phyloP scores from a whole-genome alignment of 1,140 invertebrate genomes.

The Globodera rostochiensis region DNA sequence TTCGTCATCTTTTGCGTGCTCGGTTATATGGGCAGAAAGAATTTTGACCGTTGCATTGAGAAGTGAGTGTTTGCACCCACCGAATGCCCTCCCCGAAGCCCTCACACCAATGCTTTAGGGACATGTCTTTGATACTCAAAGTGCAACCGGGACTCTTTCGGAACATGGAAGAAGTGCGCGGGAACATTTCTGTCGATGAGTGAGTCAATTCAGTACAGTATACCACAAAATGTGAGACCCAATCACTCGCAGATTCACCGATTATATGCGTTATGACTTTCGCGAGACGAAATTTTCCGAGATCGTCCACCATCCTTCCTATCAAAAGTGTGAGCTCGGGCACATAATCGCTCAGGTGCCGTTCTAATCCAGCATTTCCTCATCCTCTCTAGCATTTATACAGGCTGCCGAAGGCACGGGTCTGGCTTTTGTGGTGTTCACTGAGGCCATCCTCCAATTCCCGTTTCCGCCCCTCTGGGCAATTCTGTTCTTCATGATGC shows the following conservation, averaged over 20 bases:
- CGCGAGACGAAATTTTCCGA: slow-evolving; percentile 45
- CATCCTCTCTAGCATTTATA: slow-evolving; percentile 50
- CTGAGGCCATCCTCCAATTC: slow-evolving; percentile 85
- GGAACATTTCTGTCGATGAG: slow-evolving; percentile 52
- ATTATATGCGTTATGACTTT: slow-evolving; percentile 44
- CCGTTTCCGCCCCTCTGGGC: slow-evolving; percentile 88
- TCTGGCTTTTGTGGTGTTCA: slow-evolving; percentile 86
- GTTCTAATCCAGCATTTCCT: not conserved
- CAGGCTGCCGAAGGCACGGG: slow-evolving; percentile 90
- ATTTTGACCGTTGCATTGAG: slow-evolving; percentile 54
- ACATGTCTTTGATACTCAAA: slow-evolving; percentile 53
- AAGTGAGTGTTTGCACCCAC: slow-evolving; percentile 42
- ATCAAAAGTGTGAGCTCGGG: slow-evolving; percentile 52
- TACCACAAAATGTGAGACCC: not conserved
- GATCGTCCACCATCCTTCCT: slow-evolving; percentile 45
- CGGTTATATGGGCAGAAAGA: slow-evolving; percentile 78
- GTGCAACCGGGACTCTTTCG: slow-evolving; percentile 51
- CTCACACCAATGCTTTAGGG: slow-evolving; percentile 34
- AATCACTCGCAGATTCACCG: not conserved
- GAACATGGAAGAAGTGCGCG: slow-evolving; percentile 51
- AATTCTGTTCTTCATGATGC: slow-evolving; percentile 87
- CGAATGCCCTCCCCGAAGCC: not conserved
- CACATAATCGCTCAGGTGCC: slow-evolving; percentile 58
- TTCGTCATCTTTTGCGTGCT: slow-evolving; percentile 97
- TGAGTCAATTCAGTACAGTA: slow-evolving; percentile 39